phyloP scores from a whole-genome alignment of 1,140 invertebrate species.

The Halictus rubicundus region DNA sequence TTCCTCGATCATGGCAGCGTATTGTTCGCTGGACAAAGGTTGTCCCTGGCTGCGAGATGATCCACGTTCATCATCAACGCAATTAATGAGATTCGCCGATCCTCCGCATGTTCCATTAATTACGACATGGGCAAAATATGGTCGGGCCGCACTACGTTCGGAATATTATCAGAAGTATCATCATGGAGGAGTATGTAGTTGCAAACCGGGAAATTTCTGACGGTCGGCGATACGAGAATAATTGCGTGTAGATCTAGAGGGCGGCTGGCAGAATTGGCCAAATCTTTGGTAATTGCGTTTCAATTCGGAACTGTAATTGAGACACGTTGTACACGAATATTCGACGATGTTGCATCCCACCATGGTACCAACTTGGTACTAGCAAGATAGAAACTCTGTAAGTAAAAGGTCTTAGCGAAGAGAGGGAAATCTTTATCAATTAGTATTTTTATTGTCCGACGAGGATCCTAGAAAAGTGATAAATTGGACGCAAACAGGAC shows the following conservation, averaged over 20 bases:
- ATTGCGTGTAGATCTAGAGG: neutral
- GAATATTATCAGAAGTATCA: constrained; percentile 26
- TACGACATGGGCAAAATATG: constrained; percentile 20
- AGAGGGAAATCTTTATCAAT: too few species aligned
- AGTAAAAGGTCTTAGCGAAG: too few species aligned
- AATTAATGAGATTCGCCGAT: constrained; percentile 25
- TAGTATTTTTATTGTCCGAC: too few species aligned
- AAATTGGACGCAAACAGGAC: too few species aligned
- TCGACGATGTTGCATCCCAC: neutral
- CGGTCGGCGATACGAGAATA: neutral
- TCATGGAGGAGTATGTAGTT: neutral
- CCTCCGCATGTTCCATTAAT: constrained; percentile 31
- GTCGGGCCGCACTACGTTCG: neutral
- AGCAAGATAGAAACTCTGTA: too few species aligned
- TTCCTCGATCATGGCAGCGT: neutral
- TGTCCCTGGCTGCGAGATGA: neutral
- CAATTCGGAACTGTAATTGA: neutral
- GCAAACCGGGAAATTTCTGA: neutral
- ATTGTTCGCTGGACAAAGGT: neutral
- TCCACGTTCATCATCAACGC: constrained; percentile 1
- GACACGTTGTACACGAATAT: neutral
- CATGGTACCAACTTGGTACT: neutral
- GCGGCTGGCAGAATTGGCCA: too few species aligned
- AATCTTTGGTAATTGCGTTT: neutral
- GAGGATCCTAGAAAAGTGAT: too few species aligned